Evolutionary conservation across 2,113 vertebrate species (phyloP).

Genomic region (Pseudopodoces humilis): DNA sequence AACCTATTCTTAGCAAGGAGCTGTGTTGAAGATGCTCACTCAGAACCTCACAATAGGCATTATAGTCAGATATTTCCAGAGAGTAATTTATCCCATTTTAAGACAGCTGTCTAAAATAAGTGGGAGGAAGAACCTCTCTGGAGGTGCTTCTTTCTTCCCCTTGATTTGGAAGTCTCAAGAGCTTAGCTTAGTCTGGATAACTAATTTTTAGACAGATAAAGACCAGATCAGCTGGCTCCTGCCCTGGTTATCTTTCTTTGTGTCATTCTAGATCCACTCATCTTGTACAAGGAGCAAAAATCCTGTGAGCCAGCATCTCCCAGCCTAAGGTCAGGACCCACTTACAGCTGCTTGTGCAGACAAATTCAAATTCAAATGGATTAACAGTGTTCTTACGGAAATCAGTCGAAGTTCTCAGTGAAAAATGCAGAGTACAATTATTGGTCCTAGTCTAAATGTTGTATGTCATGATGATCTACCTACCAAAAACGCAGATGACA

Average conservation of each 20-base stretch:
- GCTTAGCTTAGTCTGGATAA: not conserved
- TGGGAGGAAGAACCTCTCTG: not conserved
- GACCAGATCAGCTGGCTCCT: not conserved
- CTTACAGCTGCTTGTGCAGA: not conserved
- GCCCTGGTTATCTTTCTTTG: not conserved
- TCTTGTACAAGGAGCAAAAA: not conserved
- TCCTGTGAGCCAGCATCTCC: not conserved
- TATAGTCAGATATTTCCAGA: not conserved
- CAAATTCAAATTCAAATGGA: not conserved
- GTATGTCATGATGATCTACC: not conserved
- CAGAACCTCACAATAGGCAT: not conserved
- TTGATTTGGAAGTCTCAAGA: not conserved
- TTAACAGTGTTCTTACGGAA: not conserved
- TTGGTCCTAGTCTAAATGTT: not conserved
- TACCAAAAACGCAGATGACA: not conserved
- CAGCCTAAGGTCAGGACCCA: not conserved
- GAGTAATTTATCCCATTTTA: not conserved
- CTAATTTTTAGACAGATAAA: not conserved
- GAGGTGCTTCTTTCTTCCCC: not conserved
- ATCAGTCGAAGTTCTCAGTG: not conserved
- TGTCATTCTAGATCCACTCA: not conserved
- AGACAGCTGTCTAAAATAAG: slow-evolving; percentile 30
- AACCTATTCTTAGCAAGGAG: not conserved
- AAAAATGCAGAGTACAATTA: not conserved
- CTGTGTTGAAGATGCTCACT: not conserved